A percentile compares a stretch with the other conserved stretches of the same genome.
Conservation (phyloP, 2,888 invertebrate genomes). For the Drosophila mercatorum region DNA sequence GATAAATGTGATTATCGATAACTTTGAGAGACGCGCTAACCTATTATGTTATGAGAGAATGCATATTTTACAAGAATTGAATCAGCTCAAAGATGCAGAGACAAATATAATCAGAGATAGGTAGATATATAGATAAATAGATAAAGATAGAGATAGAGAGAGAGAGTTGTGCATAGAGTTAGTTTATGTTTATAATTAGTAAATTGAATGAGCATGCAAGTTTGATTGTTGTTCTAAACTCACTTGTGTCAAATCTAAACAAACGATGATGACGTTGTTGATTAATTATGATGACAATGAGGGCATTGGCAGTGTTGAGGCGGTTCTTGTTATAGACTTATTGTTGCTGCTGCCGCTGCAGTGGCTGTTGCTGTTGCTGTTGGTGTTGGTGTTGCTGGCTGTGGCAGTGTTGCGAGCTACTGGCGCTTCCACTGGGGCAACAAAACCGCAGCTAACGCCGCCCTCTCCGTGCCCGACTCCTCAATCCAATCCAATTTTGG, state of each 20-base stretch:
- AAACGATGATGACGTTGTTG: conserved; percentile 76
- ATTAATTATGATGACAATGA: conserved; percentile 77
- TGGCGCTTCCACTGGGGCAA: conserved; percentile 49
- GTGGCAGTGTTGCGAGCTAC: conserved; percentile 10
- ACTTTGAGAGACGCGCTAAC: too few relatives aligned
- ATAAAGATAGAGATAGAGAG: neutral
- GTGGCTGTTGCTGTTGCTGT: conserved; percentile 3
- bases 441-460: conserved; percentile 65
- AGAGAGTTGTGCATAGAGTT: neutral
- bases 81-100: neutral
- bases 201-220: conserved; percentile 44
- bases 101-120: neutral
- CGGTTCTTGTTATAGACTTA: conserved; percentile 40
- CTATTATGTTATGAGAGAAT: too few relatives aligned
- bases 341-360: conserved; percentile 36
- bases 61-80: conserved; percentile 17
- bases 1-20: too few relatives aligned
- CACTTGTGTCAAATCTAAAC: conserved; percentile 79
- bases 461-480: conserved; percentile 26
- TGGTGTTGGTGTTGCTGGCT: conserved; percentile 6
- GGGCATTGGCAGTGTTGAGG: conserved; percentile 76
- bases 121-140: neutral
- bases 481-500: conserved; percentile 35
- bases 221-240: conserved; percentile 58
- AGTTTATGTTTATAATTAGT: conserved; percentile 3